These are phyloP conservation scores for Choristoneura fumiferana DNA, from an alignment of 1,140 invertebrate genomes.

Conservation along the genomic window DNA sequence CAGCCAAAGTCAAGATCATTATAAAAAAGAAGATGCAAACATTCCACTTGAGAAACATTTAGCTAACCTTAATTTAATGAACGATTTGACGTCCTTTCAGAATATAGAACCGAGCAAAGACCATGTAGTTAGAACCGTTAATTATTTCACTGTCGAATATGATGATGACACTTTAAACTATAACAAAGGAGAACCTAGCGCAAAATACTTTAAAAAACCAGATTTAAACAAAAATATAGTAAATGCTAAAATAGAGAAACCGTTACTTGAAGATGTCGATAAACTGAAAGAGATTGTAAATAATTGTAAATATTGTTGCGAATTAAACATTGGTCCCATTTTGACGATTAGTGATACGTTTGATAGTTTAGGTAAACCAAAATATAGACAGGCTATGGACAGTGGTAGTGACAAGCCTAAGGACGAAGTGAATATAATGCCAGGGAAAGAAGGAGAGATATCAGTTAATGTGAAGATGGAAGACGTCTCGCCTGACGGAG, in stretches of 20 bases:
- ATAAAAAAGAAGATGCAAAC: constrained; percentile 20
- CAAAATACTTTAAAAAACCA: constrained; percentile 16
- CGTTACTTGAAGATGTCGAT: constrained; percentile 19
- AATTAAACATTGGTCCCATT: constrained; percentile 23
- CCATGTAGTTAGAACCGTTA: constrained; percentile 49
- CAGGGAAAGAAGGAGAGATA: constrained; percentile 27
- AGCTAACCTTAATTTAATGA: constrained; percentile 47
- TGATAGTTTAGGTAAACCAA: constrained; percentile 29
- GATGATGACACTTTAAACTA: constrained; percentile 32
- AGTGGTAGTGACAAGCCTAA: constrained; percentile 25
- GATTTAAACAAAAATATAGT: background rate
- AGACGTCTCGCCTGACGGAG: constrained; percentile 35
- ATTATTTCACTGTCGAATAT: constrained; percentile 61
- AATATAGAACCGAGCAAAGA: constrained; percentile 40
- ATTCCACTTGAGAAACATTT: constrained; percentile 32
- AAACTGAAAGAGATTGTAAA: constrained; percentile 30
- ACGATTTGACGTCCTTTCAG: constrained; percentile 50
- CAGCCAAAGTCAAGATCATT: constrained; percentile 17
- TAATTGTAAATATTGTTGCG: constrained; percentile 51
- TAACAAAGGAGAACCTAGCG: constrained; percentile 32
- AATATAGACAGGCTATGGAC: constrained; percentile 46
- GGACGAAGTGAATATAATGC: constrained; percentile 30
- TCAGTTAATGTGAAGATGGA: constrained; percentile 47
- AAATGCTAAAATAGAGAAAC: constrained; percentile 18
- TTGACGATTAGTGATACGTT: constrained; percentile 20